Evolutionary conservation across 2,888 invertebrate genomes (phyloP), one percentile per base, ranked within the genome.

Genomic region (Caradrina kadenii): DNA sequence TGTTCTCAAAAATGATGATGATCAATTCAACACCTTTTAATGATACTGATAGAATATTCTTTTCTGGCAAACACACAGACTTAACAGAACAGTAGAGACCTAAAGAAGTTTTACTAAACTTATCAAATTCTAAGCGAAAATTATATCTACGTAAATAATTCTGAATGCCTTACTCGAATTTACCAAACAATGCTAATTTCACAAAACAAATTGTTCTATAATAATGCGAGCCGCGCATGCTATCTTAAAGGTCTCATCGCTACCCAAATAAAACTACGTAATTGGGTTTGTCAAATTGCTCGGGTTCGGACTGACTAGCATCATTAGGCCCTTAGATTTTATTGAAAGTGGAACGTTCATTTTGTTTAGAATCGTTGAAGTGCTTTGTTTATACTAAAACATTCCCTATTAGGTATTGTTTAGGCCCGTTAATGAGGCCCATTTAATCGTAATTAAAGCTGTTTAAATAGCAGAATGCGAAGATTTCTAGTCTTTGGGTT

Each of bases 261-360:
- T 80, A 86, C 83, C 84, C 81, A 85, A 89, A 89, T 86, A 89
- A 89, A 89, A 88, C 87, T 85, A 85, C 81, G 86, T 88, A 90
- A 89, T 90, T 89, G 84, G 85, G 86, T 88, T 88, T 88, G 88
- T 89, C 84, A 88, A 90, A 88, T 88, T 85, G 87, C 79, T 80
- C 74, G 82, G 83, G 80, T 82, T 79, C 83, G 82, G 81, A 79
- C 84, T 79, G 85, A 82, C 83, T 87, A 79, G 79, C 80, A 75
- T 86, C 86, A 87, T 90, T 88, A 88, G 82, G 78, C 86, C 80
- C 80, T 86, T 77, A 86, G 83, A 80, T 88, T 88, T 85, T 88
- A 88, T 88, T 87, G 86, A 83, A 87, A 82, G 76, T 81, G 65
- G 73, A 73, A 76, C 81, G 78, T 79, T 82, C 72, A 84, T 83